Evolutionary conservation across 2,888 invertebrate genomes (phyloP).

Genomic region (Aleiodes leptofemur): DNA sequence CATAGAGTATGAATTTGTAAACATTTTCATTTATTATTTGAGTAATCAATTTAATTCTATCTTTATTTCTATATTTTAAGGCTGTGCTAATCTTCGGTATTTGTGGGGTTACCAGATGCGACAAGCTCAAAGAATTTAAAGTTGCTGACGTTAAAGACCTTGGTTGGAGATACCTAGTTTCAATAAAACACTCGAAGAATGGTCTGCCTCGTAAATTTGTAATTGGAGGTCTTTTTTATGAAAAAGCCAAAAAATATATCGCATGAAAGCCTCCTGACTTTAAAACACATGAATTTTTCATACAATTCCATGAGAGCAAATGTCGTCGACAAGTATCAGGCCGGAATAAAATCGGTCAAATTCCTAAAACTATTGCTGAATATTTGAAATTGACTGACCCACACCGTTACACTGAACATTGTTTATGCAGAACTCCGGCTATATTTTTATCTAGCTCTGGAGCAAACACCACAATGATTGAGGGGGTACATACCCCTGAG

Average conservation of each 20-base stretch:
- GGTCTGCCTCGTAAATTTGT: slow-evolving; percentile 35
- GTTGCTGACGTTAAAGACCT: slow-evolving; percentile 46
- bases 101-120: slow-evolving; percentile 46
- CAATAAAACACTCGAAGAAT: slow-evolving; percentile 39
- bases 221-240: slow-evolving; percentile 37
- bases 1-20: slow-evolving; percentile 40
- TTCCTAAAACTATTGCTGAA: slow-evolving; percentile 11
- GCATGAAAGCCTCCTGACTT: slow-evolving; percentile 27
- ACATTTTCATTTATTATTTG: background rate
- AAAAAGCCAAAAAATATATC: slow-evolving; percentile 32
- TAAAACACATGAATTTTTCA: slow-evolving; percentile 24
- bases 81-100: slow-evolving; percentile 48
- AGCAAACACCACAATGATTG: slow-evolving; percentile 20
- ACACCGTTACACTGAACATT: slow-evolving; percentile 22
- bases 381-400: slow-evolving; percentile 23
- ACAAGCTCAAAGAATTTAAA: slow-evolving; percentile 43
- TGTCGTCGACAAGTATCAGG: slow-evolving; percentile 33
- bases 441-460: slow-evolving; percentile 24
- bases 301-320: slow-evolving; percentile 35
- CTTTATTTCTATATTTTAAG: slow-evolving; percentile 32
- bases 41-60: slow-evolving; percentile 25
- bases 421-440: slow-evolving; percentile 17
- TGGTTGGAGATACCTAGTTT: slow-evolving; percentile 44
- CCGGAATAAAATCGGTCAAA: slow-evolving; percentile 28
- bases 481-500: too few relatives aligned